phyloP scores from a whole-genome alignment of 2,888 invertebrate genomes.

The Belgica antarctica region DNA sequence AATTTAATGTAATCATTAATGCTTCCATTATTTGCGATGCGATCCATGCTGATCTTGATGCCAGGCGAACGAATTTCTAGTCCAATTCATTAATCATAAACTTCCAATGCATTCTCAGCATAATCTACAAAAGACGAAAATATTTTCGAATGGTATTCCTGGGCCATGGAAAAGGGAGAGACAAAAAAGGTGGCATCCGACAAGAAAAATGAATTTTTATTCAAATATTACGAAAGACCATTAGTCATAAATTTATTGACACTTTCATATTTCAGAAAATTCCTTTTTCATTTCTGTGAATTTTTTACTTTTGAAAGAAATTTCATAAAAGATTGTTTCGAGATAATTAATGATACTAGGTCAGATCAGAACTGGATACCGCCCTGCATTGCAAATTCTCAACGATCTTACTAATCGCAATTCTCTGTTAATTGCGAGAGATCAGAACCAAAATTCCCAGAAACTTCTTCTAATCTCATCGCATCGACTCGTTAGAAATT shows the following conservation, averaged over 20 bases:
- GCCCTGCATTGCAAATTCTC: too few relatives aligned
- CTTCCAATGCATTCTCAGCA: neutral
- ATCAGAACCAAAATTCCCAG: neutral
- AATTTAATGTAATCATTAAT: conserved; percentile 25
- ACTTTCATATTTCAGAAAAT: conserved; percentile 23
- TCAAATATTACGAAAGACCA: conserved; percentile 25
- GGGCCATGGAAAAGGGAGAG: too few relatives aligned
- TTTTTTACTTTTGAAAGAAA: too few relatives aligned
- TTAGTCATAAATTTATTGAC: conserved; percentile 38
- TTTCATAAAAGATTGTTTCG: too few relatives aligned
- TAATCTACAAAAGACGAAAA: neutral
- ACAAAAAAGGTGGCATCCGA: conserved; percentile 35
- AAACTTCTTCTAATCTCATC: neutral
- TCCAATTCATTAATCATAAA: conserved; percentile 29
- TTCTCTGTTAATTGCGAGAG: neutral
- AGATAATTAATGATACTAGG: too few relatives aligned
- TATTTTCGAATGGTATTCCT: neutral
- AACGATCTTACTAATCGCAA: too few relatives aligned
- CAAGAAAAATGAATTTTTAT: conserved; percentile 26
- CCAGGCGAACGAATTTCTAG: neutral
- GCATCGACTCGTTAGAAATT: too few relatives aligned
- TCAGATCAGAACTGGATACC: too few relatives aligned
- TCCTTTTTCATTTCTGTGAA: too few relatives aligned
- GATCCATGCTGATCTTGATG: neutral
- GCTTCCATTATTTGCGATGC: conserved; percentile 18